A percentile compares a stretch with the other conserved stretches of the same genome.
These are phyloP conservation scores for Mercenaria mercenaria DNA, from an alignment of 1,140 invertebrate genomes.

Conservation along the genomic window DNA sequence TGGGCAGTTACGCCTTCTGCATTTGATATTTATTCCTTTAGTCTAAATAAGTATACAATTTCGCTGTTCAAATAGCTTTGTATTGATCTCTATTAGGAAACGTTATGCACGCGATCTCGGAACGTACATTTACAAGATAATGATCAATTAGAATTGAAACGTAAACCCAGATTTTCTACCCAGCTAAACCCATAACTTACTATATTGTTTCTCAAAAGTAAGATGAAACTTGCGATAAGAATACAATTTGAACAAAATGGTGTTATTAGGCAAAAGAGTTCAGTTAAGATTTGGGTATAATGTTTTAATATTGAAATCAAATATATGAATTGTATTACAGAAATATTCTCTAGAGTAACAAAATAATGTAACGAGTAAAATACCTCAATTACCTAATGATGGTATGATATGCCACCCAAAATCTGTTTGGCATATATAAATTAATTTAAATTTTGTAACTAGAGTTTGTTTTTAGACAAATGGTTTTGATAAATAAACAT, in stretches of 20 bases:
- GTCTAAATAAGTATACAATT: slow-evolving; percentile 8
- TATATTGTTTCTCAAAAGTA: slow-evolving; percentile 49
- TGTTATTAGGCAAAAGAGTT: slow-evolving; percentile 30
- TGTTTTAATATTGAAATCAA: slow-evolving; percentile 56
- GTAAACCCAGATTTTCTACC: neutral
- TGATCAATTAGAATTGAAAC: slow-evolving; percentile 34
- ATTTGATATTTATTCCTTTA: slow-evolving; percentile 3
- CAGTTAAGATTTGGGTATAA: slow-evolving; percentile 19
- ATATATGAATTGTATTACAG: slow-evolving; percentile 34
- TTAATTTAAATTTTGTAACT: neutral
- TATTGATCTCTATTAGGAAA: slow-evolving; percentile 16
- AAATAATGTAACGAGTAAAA: neutral
- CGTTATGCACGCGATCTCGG: slow-evolving; percentile 20
- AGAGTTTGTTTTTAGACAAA: neutral
- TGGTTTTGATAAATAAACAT: neutral
- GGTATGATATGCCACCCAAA: neutral
- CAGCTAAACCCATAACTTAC: slow-evolving; percentile 19
- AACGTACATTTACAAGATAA: slow-evolving; percentile 17
- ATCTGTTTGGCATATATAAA: neutral
- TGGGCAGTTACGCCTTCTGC: slow-evolving; percentile 29
- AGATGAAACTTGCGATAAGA: slow-evolving; percentile 39
- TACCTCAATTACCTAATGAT: neutral
- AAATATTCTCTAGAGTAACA: neutral
- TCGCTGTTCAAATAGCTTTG: slow-evolving; percentile 33
- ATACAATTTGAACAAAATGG: neutral